Evolutionary conservation across 37 sponge, comb jelly and placozoan genomes (phyloP).

Genomic region (Ianthella basta): DNA sequence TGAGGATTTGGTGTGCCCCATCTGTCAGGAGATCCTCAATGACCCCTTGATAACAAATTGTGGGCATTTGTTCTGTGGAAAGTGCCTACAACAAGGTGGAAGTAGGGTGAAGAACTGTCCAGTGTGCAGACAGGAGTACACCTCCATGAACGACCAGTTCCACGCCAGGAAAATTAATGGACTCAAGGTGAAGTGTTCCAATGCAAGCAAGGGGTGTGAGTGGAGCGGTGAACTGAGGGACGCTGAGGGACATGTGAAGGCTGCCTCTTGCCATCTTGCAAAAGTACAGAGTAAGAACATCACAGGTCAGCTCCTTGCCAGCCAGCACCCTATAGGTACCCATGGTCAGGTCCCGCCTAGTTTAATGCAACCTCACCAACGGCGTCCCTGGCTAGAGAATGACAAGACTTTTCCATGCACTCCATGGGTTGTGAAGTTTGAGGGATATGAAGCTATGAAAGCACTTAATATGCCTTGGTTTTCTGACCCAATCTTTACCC

Average conservation of each 20-base stretch:
- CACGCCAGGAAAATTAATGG: neutral
- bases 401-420: too few relatives aligned
- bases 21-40: neutral
- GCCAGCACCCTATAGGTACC: neutral
- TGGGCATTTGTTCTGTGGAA: constrained; percentile 14
- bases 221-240: constrained; percentile 17
- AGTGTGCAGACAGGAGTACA: neutral
- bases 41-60: constrained; percentile 14
- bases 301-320: neutral
- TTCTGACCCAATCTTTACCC: neutral
- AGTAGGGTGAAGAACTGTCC: constrained; percentile 6
- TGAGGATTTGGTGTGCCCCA: neutral
- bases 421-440: too few relatives aligned
- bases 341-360: too few relatives aligned
- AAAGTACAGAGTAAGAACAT: neutral
- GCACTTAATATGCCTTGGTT: too few relatives aligned
- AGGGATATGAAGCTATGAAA: too few relatives aligned
- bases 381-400: too few relatives aligned
- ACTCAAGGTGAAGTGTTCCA: neutral
- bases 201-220: neutral
- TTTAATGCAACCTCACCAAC: too few relatives aligned
- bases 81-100: neutral
- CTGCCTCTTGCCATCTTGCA: neutral
- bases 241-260: neutral
- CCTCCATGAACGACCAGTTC: neutral